Base-by-base conservation (phyloP, 2,888 invertebrate species). In the Acrocyrtus sp. region DNA sequence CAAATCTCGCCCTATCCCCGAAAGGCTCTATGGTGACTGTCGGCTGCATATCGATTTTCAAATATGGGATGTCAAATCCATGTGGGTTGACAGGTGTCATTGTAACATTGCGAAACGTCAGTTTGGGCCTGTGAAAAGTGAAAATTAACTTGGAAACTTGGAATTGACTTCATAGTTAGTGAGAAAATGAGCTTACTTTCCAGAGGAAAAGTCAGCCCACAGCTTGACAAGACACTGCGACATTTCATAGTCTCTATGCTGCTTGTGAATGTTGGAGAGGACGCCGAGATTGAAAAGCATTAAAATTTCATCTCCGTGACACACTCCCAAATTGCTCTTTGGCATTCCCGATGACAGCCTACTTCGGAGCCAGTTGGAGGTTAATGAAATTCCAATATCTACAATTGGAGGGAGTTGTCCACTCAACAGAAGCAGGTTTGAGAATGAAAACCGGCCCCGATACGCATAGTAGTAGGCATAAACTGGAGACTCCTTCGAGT, bases 291-390 rank as follows among this genome's bases (percentile, higher is more conserved):
- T 84, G 75, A 87, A 86, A 1, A 87, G 81, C 78, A 87, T 87
- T 45, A 87, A 82, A 21, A 88, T 80, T 78, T 88, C 88, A 80
- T 88, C 88, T 76, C 86, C 86, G 78, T 88, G 88, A 0, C 85
- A 85, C 1, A 85, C 85, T 26, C 84, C 84, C 83, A 68, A 22
- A 19, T 63, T 34, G n/a, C 29, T 43, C n/a, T 29, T 51, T 1
- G 62, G 43, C 29, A 58, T 29, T 17, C 60, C 22, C 3, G 62
- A 41, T n/a, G n/a, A n/a, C 29, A 73, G n/a, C 19, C 39, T 41
- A 10, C 54, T 72, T 10, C 62, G 73, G n/a, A 73, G 48, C 65
- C 63, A 74, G 39, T 65, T 69, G n/a, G 65, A 51, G 5, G 74
- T 69, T 1, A 74, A 41, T 12, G 65, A 50, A 34, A 74, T 54